Conservation (phyloP, 1,140 invertebrate genomes). For the Aleiodes sp. region DNA sequence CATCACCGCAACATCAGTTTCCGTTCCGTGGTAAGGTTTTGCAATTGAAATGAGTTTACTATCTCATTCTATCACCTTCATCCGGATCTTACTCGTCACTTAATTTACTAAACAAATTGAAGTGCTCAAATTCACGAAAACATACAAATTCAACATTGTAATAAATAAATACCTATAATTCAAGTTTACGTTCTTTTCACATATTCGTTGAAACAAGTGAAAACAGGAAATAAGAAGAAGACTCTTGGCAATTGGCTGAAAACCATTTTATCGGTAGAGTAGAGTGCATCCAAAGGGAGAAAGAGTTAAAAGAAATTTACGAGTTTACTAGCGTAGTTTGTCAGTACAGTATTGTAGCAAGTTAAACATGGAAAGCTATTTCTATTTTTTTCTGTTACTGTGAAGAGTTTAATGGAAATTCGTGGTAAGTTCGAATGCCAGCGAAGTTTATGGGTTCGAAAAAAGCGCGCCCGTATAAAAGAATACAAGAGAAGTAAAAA, state of each 20-base stretch:
- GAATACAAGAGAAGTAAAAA: not conserved
- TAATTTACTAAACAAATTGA: conserved; percentile 20
- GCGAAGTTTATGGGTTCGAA: not conserved
- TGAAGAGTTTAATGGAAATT: conserved; percentile 25
- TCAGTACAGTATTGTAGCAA: not conserved
- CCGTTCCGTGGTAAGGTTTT: conserved; percentile 5
- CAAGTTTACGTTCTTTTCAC: not conserved
- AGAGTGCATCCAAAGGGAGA: not conserved
- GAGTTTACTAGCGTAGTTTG: conserved; percentile 2
- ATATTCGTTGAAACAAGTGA: not conserved
- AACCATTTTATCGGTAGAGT: not conserved
- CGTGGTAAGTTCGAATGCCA: conserved; percentile 18
- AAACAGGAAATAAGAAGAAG: not conserved
- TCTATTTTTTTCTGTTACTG: not conserved
- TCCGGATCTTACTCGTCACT: not conserved
- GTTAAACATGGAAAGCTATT: conserved; percentile 5
- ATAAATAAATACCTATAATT: not conserved
- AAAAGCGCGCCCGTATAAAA: not conserved
- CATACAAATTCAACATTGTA: no score
- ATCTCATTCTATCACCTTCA: not conserved
- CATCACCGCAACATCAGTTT: not conserved
- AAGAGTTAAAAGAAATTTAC: conserved; percentile 19
- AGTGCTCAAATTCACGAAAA: not conserved
- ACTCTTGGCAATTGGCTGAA: conserved; percentile 20
- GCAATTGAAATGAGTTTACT: conserved; percentile 29